These are phyloP conservation scores for Rallus crepitans DNA, from an alignment of 2,797 vertebrate genomes.

Conservation along the genomic window DNA sequence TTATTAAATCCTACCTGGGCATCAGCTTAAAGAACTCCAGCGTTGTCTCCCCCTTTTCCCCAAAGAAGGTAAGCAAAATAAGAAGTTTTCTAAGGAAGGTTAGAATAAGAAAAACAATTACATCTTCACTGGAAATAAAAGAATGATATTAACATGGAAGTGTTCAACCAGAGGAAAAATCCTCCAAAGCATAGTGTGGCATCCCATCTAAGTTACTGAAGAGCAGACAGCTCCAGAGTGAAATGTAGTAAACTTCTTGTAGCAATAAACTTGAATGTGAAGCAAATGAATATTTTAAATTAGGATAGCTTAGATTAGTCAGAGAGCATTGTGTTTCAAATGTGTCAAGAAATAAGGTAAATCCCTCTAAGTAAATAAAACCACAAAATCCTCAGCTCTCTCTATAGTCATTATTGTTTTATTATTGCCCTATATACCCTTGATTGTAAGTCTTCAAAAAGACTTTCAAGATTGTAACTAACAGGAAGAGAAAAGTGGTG, in stretches of 20 bases:
- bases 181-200: neutral
- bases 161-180: neutral
- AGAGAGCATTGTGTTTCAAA: neutral
- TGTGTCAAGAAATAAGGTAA: neutral
- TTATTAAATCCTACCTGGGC: neutral
- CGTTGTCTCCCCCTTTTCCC: neutral
- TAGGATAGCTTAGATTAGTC: neutral
- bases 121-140: neutral
- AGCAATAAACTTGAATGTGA: neutral
- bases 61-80: neutral
- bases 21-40: neutral
- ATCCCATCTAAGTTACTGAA: neutral
- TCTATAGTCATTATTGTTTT: neutral
- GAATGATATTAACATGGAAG: neutral
- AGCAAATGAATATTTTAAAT: neutral
- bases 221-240: neutral
- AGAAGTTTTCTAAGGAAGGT: neutral
- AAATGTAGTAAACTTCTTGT: neutral
- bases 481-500: neutral
- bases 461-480: neutral
- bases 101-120: neutral
- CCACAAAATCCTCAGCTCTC: neutral
- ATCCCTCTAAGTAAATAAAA: neutral
- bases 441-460: neutral
- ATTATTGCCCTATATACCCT: neutral